These are phyloP conservation scores for Odobenus rosmarus DNA, from an alignment of 2,113 vertebrate genomes.

Conservation along the genomic window DNA sequence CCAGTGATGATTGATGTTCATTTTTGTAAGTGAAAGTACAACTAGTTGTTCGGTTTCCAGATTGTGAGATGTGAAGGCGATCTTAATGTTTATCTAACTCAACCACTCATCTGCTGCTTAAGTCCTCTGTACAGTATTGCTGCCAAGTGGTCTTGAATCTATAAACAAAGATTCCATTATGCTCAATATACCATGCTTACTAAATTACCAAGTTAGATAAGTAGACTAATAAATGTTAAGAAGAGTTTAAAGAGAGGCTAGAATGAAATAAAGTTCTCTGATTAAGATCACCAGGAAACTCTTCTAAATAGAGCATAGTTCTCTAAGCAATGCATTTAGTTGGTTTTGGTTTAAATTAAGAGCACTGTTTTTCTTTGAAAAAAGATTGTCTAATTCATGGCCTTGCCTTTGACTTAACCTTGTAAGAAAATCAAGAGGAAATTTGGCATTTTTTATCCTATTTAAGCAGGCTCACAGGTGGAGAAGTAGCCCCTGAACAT, in stretches of 20 bases:
- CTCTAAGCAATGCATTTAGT: slow-evolving; percentile 26
- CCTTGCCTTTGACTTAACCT: slow-evolving; percentile 46
- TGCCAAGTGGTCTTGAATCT: slow-evolving; percentile 56
- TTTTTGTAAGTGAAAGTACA: slow-evolving; percentile 28
- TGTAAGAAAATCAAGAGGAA: slow-evolving; percentile 45
- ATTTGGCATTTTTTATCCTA: neutral
- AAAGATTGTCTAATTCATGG: neutral
- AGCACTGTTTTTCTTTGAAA: slow-evolving; percentile 34
- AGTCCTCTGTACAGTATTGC: neutral
- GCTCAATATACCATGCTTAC: slow-evolving; percentile 17
- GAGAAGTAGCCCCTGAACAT: neutral
- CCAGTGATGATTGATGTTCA: neutral
- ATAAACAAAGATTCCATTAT: slow-evolving; percentile 52
- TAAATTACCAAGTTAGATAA: slow-evolving; percentile 58
- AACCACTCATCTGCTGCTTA: neutral
- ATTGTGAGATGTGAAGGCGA: neutral
- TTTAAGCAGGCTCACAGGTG: neutral
- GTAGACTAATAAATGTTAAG: slow-evolving; percentile 60
- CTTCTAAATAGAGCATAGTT: slow-evolving; percentile 49
- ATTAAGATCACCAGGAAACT: slow-evolving; percentile 46
- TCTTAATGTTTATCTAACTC: slow-evolving; percentile 26
- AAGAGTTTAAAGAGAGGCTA: slow-evolving; percentile 57
- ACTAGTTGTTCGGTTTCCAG: neutral
- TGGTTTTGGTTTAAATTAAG: slow-evolving; percentile 58
- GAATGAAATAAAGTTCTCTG: slow-evolving; percentile 47